These are phyloP conservation scores for Edolisoma coerulescens DNA, from an alignment of 2,113 vertebrate genomes.

Conservation along the genomic window DNA sequence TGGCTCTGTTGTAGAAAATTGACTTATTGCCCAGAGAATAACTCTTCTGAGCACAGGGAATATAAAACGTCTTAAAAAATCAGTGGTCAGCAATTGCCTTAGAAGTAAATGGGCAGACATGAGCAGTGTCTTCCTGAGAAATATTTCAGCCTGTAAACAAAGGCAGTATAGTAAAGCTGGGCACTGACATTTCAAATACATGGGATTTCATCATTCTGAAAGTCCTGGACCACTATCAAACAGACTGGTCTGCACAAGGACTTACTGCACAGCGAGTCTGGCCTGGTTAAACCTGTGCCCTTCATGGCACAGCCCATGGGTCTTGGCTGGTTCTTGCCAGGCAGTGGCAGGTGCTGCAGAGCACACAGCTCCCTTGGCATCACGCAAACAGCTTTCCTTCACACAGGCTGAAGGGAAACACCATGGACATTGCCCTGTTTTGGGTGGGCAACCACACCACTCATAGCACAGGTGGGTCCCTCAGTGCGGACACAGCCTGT, in stretches of 20 bases:
- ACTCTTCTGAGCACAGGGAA: not conserved
- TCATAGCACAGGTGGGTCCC: not conserved
- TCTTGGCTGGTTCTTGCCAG: not conserved
- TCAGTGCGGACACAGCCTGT: not conserved
- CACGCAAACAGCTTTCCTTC: not conserved
- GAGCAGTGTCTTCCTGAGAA: not conserved
- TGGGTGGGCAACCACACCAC: not conserved
- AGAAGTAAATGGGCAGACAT: not conserved
- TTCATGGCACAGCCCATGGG: not conserved
- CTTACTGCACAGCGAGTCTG: not conserved
- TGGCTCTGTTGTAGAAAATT: not conserved
- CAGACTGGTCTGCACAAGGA: not conserved
- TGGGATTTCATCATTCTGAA: not conserved
- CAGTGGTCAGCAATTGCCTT: not conserved
- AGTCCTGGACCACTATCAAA: not conserved
- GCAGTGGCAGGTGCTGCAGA: not conserved
- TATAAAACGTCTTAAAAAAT: not conserved
- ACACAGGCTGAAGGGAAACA: not conserved
- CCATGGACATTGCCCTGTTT: accelerated
- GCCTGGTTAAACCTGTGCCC: not conserved
- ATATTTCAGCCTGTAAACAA: not conserved
- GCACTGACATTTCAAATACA: not conserved
- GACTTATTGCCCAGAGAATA: not conserved
- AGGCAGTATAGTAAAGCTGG: not conserved
- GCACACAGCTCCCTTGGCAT: not conserved